Evolutionary conservation across 2,797 vertebrate species (phyloP).

Genomic region (Helicolenus hilgendorfi): DNA sequence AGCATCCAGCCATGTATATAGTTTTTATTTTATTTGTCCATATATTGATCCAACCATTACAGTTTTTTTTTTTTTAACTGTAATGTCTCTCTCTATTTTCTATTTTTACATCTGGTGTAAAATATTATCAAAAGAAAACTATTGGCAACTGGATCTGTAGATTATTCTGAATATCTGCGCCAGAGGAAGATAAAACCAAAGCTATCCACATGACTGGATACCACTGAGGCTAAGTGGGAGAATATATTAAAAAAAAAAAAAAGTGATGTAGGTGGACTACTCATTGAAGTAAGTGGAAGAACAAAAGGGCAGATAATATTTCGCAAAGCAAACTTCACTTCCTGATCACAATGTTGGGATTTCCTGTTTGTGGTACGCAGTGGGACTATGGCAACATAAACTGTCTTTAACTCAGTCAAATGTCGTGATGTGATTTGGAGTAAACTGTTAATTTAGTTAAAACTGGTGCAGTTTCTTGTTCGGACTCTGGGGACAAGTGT

Average conservation of each 20-base stretch:
- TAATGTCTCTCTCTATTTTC: not conserved
- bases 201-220: not conserved
- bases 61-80: not conserved
- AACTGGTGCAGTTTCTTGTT: not conserved
- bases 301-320: conserved; percentile 7
- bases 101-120: not conserved
- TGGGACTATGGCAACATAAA: not conserved
- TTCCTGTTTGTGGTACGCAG: conserved; percentile 22
- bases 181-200: not conserved
- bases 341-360: conserved; percentile 14
- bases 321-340: not conserved
- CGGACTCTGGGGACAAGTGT: not conserved
- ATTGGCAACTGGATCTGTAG: not conserved
- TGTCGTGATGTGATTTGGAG: conserved; percentile 21
- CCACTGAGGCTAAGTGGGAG: not conserved
- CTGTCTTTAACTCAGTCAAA: not conserved
- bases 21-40: not conserved
- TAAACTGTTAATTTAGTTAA: conserved; percentile 17
- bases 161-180: not conserved
- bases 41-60: not conserved
- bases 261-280: not conserved
- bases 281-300: not conserved
- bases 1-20: not conserved
- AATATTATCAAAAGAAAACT: not conserved
- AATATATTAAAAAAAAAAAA: not conserved